Evolutionary conservation across 2,888 invertebrate species (phyloP), one percentile per base, ranked within the genome.

Genomic region (Protophormia terraenovae): DNA sequence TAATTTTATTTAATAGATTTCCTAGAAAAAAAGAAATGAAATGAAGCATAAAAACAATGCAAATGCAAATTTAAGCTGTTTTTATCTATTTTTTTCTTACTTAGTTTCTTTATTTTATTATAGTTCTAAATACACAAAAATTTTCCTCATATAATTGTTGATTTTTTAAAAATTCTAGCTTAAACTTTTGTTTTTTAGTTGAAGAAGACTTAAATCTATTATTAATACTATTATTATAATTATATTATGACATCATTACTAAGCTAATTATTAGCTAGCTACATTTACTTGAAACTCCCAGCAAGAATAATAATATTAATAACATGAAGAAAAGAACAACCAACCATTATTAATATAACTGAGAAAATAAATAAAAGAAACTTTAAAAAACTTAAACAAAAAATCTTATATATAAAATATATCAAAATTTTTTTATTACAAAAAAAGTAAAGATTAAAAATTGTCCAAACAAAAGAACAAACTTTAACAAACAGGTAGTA

Each of bases 221-320:
- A 72, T 76, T 76, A 50, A 29, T 27, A 38, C 66, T 64, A 64
- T 55, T 55, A 73, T 58, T 66, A 47, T 41, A 50, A 22, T 22
- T 27, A 55, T 32, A 47, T 45, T 64, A 85, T 71, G 58, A 82
- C 73, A 69, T 82, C 77, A 75, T 82, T 82, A 82, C 73, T 64
- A 67, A 85, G 84, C 84, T 85, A 78, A 73, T 78, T n/a, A n/a
- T n/a, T 82, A 85, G 78, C 82, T 75, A 82, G 85, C 73, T 80
- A 80, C 80, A 73, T 76, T 83, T 80, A 80, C 71, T 81, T 67
- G 60, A 81, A 77, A 66, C 71, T 4, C 60, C 38, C n/a, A n/a
- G n/a, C n/a, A 79, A 60, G 32, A 75, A 62, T 41, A 75, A 67
- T 79, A 81, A n/a, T n/a, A n/a, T n/a, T n/a, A 76, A 72, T 72